A percentile compares a stretch with the other conserved stretches of the same genome.
Conservation (phyloP, 2,113 vertebrate species). For the Baryphthengus martii region DNA sequence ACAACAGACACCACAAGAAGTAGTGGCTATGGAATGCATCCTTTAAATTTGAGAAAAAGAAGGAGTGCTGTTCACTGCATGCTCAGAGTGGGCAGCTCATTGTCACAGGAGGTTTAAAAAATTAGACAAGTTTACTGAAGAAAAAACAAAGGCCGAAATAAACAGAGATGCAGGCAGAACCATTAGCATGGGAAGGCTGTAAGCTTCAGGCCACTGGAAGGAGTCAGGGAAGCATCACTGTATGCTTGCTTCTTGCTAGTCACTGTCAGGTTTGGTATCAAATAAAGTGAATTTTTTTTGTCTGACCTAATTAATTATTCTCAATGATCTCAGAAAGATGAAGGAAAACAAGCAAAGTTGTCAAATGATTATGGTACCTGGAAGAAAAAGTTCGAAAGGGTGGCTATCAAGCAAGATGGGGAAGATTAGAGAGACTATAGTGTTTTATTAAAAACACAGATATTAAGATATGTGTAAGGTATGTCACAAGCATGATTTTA, state of each 20-base stretch:
- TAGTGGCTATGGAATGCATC: neutral
- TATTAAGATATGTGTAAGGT: neutral
- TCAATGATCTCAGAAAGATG: neutral
- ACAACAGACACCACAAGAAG: neutral
- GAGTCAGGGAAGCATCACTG: neutral
- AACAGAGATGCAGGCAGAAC: neutral
- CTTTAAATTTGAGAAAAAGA: neutral
- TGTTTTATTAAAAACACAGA: neutral
- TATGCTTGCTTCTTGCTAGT: neutral
- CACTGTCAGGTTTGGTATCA: neutral
- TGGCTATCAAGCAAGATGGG: neutral
- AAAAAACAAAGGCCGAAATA: neutral
- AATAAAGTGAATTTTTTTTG: neutral
- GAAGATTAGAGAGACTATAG: neutral
- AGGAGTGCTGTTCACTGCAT: neutral
- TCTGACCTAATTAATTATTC: neutral
- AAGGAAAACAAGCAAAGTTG: neutral
- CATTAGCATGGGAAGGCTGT: neutral
- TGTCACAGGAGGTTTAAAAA: slow-evolving; percentile 1
- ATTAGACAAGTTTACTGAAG: neutral
- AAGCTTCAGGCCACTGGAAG: neutral
- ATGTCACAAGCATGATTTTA: neutral
- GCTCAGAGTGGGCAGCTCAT: neutral
- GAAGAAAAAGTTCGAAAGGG: neutral
- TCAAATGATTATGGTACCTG: neutral